Conservation (phyloP, 2,888 invertebrate species). For the Busseola fusca region DNA sequence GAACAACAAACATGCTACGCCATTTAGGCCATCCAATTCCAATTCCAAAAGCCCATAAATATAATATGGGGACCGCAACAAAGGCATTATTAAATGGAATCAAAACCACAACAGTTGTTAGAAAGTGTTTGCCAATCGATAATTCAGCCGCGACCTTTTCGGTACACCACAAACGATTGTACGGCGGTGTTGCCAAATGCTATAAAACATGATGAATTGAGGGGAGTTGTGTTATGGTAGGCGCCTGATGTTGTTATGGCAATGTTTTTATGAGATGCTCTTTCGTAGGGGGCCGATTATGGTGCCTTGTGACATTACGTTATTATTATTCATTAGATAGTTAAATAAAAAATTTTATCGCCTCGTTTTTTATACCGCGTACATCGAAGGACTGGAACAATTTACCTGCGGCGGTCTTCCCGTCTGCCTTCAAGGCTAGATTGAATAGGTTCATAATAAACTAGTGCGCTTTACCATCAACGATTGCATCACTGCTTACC, state of each 20-base stretch:
- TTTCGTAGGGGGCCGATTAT: constrained; percentile 26
- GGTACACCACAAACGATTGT: constrained; percentile 50
- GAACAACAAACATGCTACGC: background rate
- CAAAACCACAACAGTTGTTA: constrained; percentile 52
- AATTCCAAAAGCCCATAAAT: constrained; percentile 43
- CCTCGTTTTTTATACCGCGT: too few relatives aligned
- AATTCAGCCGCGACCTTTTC: constrained; percentile 36
- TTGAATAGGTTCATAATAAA: too few relatives aligned
- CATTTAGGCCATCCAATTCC: constrained; percentile 31
- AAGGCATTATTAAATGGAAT: constrained; percentile 39
- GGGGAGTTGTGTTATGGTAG: constrained; percentile 42
- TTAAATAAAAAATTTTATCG: too few relatives aligned
- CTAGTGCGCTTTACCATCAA: too few relatives aligned
- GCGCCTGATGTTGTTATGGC: constrained; percentile 38
- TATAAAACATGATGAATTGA: constrained; percentile 54
- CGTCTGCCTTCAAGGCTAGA: too few relatives aligned
- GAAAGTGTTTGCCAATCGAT: constrained; percentile 56
- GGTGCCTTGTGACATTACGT: constrained; percentile 6
- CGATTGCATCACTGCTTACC: too few relatives aligned
- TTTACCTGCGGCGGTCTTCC: too few relatives aligned
- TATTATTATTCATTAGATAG: constrained; percentile 4
- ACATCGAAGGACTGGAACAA: too few relatives aligned
- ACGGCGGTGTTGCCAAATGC: constrained; percentile 51
- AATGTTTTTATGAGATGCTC: constrained; percentile 22
- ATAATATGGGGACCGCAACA: constrained; percentile 48